A percentile compares a stretch with the other conserved stretches of the same genome.
Conservation (phyloP, 2,797 vertebrate genomes). For the Gymnocypris eckloni region DNA sequence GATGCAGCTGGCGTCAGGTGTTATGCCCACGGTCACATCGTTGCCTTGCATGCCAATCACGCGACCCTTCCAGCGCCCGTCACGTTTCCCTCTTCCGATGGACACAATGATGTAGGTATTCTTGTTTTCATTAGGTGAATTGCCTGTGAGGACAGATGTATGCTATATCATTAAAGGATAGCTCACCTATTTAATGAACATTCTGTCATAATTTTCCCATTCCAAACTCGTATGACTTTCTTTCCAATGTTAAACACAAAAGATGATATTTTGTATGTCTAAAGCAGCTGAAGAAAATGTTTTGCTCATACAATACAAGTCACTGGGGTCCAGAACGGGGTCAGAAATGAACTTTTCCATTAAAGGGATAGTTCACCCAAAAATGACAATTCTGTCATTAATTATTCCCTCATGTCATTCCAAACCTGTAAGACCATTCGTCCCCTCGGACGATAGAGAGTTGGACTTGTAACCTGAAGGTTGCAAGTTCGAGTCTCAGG, state of each 20-base stretch:
- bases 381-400: too few relatives aligned
- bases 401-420: too few relatives aligned
- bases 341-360: too few relatives aligned
- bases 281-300: not conserved
- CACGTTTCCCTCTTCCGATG: slow-evolving; percentile 64
- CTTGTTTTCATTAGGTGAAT: slow-evolving; percentile 77
- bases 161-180: not conserved
- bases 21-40: slow-evolving; percentile 76
- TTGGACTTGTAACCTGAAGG: too few relatives aligned
- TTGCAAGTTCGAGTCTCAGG: too few relatives aligned
- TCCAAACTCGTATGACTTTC: not conserved
- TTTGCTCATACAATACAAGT: not conserved
- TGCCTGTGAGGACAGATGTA: slow-evolving; percentile 71
- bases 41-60: slow-evolving; percentile 60
- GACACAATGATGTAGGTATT: slow-evolving; percentile 77
- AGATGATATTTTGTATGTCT: not conserved
- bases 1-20: slow-evolving; percentile 79
- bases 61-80: slow-evolving; percentile 74
- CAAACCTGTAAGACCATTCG: too few relatives aligned
- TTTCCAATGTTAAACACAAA: not conserved
- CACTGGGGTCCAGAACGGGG: not conserved
- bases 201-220: not conserved
- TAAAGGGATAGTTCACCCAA: too few relatives aligned
- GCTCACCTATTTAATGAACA: not conserved
- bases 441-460: too few relatives aligned